Evolutionary conservation across 1,140 invertebrate genomes (phyloP).

Genomic region (Laodelphax striatellus): DNA sequence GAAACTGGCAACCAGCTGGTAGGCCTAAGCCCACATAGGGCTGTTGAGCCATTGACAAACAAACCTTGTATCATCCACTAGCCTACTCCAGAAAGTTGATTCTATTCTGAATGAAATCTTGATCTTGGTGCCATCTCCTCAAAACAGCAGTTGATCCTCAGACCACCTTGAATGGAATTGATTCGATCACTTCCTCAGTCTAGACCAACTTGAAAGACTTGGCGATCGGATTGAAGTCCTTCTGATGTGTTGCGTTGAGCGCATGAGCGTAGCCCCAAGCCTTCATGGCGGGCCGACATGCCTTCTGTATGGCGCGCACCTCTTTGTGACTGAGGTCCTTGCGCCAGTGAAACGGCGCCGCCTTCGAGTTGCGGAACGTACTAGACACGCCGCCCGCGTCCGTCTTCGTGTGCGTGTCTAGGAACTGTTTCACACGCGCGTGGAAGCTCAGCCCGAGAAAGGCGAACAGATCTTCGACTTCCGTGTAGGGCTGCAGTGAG

Average conservation of each 20-base stretch:
- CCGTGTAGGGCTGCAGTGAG: constrained; percentile 57
- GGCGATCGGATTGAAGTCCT: constrained; percentile 40
- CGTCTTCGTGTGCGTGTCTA: constrained; percentile 67
- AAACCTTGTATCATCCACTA: too few relatives aligned
- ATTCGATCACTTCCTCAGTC: too few relatives aligned
- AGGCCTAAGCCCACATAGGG: too few relatives aligned
- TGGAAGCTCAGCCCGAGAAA: constrained; percentile 66
- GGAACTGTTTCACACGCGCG: constrained; percentile 52
- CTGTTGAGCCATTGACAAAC: too few relatives aligned
- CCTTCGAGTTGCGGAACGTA: constrained; percentile 69
- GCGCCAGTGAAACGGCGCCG: constrained; percentile 74
- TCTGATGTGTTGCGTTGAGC: constrained; percentile 39
- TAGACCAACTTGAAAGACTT: not conserved
- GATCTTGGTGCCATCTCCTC: too few relatives aligned
- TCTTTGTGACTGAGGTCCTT: constrained; percentile 47
- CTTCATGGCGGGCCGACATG: constrained; percentile 60
- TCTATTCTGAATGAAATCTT: too few relatives aligned
- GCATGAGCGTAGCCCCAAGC: constrained; percentile 63
- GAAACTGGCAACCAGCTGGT: too few relatives aligned
- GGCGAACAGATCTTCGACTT: constrained; percentile 56
- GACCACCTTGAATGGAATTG: too few relatives aligned
- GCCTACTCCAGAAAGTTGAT: too few relatives aligned
- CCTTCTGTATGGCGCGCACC: constrained; percentile 49
- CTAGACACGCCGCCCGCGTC: constrained; percentile 70
- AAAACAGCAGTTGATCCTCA: too few relatives aligned